Percentiles rank a stretch among this genome's conserved stretches.
Conservation (phyloP, 35 echinoderm and acorn worm species). For the Hemicentrotus pulcherrimus region DNA sequence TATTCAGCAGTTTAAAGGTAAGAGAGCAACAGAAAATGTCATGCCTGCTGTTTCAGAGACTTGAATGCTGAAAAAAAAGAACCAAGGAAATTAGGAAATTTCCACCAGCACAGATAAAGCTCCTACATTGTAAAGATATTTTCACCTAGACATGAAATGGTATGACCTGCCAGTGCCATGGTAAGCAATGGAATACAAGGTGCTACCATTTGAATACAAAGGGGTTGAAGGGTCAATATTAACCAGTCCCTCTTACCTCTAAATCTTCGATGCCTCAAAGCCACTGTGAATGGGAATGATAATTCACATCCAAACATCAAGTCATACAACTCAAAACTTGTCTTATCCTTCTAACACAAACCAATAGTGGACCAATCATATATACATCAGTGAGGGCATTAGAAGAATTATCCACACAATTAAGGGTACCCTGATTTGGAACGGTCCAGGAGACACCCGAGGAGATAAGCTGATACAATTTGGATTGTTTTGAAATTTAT, state of each 20-base stretch:
- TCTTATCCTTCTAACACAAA: too few species aligned
- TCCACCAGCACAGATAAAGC: slow-evolving; percentile 7
- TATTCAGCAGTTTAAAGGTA: too few species aligned
- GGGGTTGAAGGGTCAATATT: slow-evolving; percentile 29
- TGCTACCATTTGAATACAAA: slow-evolving; percentile 21
- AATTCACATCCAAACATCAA: slow-evolving; percentile 46
- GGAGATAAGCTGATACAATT: too few species aligned
- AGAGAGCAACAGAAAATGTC: too few species aligned
- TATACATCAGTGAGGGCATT: too few species aligned
- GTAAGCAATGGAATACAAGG: slow-evolving; percentile 2
- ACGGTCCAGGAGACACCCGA: too few species aligned
- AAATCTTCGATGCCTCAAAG: slow-evolving; percentile 22
- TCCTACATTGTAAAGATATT: not conserved
- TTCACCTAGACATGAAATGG: not conserved
- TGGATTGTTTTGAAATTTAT: too few species aligned
- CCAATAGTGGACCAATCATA: too few species aligned
- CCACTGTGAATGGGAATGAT: slow-evolving; percentile 39
- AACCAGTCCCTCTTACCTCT: slow-evolving; percentile 24
- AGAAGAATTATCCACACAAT: too few species aligned
- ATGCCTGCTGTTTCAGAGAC: not conserved
- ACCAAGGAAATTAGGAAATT: not conserved
- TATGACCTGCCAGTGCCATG: slow-evolving; percentile 10
- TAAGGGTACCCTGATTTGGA: too few species aligned
- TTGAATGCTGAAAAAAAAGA: not conserved
- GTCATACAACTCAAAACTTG: not conserved